Conservation (phyloP, 2,797 vertebrate genomes). For the Streptopelia turtur region DNA sequence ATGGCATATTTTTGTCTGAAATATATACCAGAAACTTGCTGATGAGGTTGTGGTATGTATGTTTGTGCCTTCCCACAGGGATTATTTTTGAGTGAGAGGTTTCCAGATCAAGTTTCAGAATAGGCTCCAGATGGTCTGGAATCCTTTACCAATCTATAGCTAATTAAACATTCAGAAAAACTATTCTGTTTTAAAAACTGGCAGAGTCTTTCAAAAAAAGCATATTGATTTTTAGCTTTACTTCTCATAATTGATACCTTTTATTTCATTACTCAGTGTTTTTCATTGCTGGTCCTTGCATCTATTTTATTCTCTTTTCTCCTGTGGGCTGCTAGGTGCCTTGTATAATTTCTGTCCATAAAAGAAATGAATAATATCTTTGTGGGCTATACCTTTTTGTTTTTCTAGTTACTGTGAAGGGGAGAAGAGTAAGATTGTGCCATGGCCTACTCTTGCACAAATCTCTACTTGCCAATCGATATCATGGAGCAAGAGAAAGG, state of each 20-base stretch:
- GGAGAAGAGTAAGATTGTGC: neutral
- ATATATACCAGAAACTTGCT: neutral
- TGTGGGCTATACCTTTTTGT: neutral
- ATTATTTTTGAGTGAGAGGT: slow-evolving; percentile 48
- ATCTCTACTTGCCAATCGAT: neutral
- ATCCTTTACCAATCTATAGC: slow-evolving; percentile 64
- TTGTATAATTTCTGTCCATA: neutral
- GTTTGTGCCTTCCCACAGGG: neutral
- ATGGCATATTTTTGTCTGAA: neutral
- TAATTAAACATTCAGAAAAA: slow-evolving; percentile 75
- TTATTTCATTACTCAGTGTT: neutral
- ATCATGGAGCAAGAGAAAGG: neutral
- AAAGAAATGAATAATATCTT: neutral
- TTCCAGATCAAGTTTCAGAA: slow-evolving; percentile 58
- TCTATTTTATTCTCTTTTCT: neutral
- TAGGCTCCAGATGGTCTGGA: slow-evolving; percentile 75
- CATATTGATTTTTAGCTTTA: slow-evolving; percentile 59
- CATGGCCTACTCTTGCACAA: neutral
- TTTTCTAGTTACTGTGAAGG: neutral
- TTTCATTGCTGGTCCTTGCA: neutral
- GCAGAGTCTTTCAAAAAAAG: slow-evolving; percentile 51
- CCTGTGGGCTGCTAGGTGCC: neutral
- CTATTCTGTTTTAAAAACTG: slow-evolving; percentile 41
- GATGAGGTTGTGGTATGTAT: neutral
- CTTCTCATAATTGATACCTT: neutral